Evolutionary conservation across 2,888 invertebrate species (phyloP).

Genomic region (Abscondita cerata): DNA sequence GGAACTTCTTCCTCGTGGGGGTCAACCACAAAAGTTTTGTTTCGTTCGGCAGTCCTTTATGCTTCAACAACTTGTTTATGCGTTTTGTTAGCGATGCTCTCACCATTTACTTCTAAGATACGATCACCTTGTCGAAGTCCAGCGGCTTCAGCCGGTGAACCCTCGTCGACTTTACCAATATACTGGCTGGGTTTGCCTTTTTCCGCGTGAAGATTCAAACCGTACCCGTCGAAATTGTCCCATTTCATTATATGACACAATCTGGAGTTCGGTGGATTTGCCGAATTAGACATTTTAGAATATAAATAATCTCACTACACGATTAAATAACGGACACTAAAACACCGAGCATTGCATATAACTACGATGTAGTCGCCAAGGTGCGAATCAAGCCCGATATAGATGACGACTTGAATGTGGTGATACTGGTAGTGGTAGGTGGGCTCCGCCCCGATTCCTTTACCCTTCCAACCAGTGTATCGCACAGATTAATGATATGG

Average conservation of each 20-base stretch:
- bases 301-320: conserved; percentile 19
- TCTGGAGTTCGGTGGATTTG: conserved; percentile 60
- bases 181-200: conserved; percentile 94
- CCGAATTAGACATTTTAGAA: conserved; percentile 29
- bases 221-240: conserved; percentile 95
- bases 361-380: conserved; percentile 30
- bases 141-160: conserved; percentile 84
- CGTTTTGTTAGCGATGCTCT: conserved; percentile 89
- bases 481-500: no score
- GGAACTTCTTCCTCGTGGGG: conserved; percentile 53
- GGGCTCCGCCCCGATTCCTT: conserved; percentile 28
- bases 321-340: conserved; percentile 29
- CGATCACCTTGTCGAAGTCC: conserved; percentile 89
- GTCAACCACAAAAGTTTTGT: conserved; percentile 86
- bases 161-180: conserved; percentile 96
- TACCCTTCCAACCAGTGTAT: conserved; percentile 19
- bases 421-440: conserved; percentile 38
- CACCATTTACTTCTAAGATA: conserved; percentile 92
- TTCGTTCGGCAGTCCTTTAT: conserved; percentile 82
- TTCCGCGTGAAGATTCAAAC: conserved; percentile 97
- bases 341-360: conserved; percentile 28
- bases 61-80: conserved; percentile 95
- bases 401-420: no score
- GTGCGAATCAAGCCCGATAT: conserved; percentile 36
- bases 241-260: conserved; percentile 92